Evolutionary conservation across 1,140 invertebrate species (phyloP).

Genomic region (Tenebrio molitor): DNA sequence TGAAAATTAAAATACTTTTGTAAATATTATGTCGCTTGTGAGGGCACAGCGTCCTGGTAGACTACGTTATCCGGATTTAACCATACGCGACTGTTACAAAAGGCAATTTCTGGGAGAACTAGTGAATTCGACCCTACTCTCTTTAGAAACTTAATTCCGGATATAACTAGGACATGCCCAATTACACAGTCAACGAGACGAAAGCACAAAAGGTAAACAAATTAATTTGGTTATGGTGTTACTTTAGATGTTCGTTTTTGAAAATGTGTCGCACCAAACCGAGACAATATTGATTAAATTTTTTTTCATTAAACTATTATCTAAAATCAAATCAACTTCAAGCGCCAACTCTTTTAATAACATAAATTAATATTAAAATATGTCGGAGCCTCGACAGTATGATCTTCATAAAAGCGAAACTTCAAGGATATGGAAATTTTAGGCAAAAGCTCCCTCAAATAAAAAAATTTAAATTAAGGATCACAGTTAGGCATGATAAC

Average conservation of each 20-base stretch:
- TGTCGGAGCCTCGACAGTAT: constrained; percentile 6
- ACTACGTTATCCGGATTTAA: background rate
- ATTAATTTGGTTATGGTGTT: constrained; percentile 24
- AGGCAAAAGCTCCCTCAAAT: constrained; percentile 14
- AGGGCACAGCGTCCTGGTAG: too few species aligned
- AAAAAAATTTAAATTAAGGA: constrained; percentile 40
- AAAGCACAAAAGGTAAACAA: constrained; percentile 33
- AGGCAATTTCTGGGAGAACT: background rate
- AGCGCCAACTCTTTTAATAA: constrained; percentile 18
- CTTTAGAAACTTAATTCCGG: constrained; percentile 14
- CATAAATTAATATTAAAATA: constrained; percentile 34
- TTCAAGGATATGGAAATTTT: constrained; percentile 35
- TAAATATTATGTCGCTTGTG: too few species aligned
- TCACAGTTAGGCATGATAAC: constrained; percentile 29
- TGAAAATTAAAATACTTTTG: constrained; percentile 4
- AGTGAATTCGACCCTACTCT: background rate
- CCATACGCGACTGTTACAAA: background rate
- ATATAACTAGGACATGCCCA: constrained; percentile 30
- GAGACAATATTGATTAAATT: constrained; percentile 1
- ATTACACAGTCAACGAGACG: constrained; percentile 27
- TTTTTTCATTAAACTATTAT: constrained; percentile 14
- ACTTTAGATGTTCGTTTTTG: constrained; percentile 16
- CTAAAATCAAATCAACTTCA: constrained; percentile 2
- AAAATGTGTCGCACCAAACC: too few species aligned
- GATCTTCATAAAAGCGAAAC: constrained; percentile 33